These are phyloP conservation scores for Cephalotes varians DNA, from an alignment of 2,888 invertebrate genomes.

Conservation along the genomic window DNA sequence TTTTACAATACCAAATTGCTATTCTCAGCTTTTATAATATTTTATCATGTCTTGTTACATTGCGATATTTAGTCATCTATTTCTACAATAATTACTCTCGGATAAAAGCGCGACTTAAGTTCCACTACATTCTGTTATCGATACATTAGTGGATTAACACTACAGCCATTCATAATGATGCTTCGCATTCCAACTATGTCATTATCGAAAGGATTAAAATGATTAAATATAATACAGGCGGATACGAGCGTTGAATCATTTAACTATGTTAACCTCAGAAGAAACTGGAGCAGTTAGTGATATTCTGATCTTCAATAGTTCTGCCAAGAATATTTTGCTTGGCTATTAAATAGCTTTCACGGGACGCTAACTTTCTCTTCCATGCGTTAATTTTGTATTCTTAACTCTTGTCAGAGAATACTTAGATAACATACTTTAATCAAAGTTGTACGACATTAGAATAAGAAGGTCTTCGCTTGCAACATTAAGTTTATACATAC, in stretches of 20 bases:
- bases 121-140: conserved; percentile 10
- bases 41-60: neutral
- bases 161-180: neutral
- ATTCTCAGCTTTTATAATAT: neutral
- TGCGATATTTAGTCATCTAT: neutral
- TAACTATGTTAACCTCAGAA: neutral
- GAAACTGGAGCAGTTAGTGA: conserved; percentile 6
- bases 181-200: conserved; percentile 26
- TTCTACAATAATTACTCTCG: neutral
- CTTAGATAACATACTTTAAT: neutral
- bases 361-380: neutral
- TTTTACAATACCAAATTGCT: neutral
- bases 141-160: conserved; percentile 24
- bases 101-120: neutral
- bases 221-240: neutral
- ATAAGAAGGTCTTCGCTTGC: neutral
- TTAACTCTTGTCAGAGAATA: neutral
- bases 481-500: neutral
- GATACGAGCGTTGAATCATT: neutral
- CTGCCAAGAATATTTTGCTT: conserved; percentile 7
- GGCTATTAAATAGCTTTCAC: conserved; percentile 32
- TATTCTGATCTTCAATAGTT: conserved; percentile 1
- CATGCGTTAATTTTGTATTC: conserved; percentile 8
- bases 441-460: neutral
- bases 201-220: conserved; percentile 36